Evolutionary conservation across 92 coral and sea anemone genomes (phyloP), one percentile per base, ranked within the genome.

Genomic region (Epizoanthus illoricatus): DNA sequence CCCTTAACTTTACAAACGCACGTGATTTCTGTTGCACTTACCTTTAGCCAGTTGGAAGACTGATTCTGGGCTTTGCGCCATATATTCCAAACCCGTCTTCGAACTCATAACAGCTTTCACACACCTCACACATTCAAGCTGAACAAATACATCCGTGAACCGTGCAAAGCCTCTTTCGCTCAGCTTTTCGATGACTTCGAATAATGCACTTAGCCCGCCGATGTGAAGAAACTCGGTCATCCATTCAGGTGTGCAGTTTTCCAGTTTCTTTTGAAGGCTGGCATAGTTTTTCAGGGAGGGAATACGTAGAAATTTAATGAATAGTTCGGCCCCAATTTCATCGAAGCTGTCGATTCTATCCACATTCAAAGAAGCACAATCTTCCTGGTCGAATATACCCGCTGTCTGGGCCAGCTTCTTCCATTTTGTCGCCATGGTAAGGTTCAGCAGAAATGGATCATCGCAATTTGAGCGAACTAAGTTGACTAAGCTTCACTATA

Each of bases 21-120:
- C 71, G 82, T 70, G 45, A 63, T 39, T 36, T 61, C 33, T 80
- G 63, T 24, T 28, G 10, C 21, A 21, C 95, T 65, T 58, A 96
- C 99, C 98, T 65, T 78, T 86, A 39, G 92, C 94, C 12, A 96
- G 93, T 40, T 90, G 94, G 43, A 88, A 86, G 10, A 94, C 89
- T 47, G 90, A 84, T 17, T 91, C 90, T 58, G 85, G 23, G 61
- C 94, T 90, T 58, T 85, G 90, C 4, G 89, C 75, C 94, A 96
- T 91, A 62, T 89, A 90, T 33, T 96, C 91, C 58, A 96, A 73
- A 3, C 99, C 98, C 1, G 89, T 86, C 45, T 84, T 87, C 28
- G 92, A 91, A 67, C 94, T 96, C 91, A 96, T 83, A 2, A 96
- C 99, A 17, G 97, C 94, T 67, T 96, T 96, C 17, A 96, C 94